These are phyloP conservation scores for Melipona bicolor DNA, from an alignment of 2,888 invertebrate genomes.

Conservation along the genomic window DNA sequence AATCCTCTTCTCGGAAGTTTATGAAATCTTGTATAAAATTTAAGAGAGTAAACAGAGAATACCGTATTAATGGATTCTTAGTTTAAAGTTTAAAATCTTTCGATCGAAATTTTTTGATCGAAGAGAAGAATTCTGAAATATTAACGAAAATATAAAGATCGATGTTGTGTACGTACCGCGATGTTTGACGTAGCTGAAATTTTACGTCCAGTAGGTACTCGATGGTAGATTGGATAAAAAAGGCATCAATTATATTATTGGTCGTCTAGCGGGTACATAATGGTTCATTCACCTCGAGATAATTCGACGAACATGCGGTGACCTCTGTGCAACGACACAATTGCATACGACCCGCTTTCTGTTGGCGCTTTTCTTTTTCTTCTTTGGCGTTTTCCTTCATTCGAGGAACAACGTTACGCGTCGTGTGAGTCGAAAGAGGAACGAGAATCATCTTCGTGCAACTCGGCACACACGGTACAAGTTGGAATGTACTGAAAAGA, in stretches of 20 bases:
- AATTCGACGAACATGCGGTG: conserved; percentile 45
- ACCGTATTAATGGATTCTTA: not conserved
- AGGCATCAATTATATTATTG: conserved; percentile 60
- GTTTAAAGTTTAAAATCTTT: not conserved
- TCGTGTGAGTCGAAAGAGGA: not conserved
- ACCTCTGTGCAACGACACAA: conserved; percentile 42
- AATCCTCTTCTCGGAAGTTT: not conserved
- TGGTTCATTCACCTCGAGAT: conserved; percentile 54
- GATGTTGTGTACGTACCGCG: not conserved
- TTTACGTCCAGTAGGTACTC: not conserved
- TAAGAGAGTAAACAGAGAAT: not conserved
- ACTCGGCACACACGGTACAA: too few species aligned
- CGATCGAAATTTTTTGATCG: not conserved
- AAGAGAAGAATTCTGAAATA: not conserved
- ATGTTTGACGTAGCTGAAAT: conserved; percentile 9
- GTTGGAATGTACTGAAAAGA: not conserved
- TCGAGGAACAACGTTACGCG: not conserved
- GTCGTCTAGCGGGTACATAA: conserved; percentile 40
- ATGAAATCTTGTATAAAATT: not conserved
- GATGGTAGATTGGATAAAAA: conserved; percentile 59
- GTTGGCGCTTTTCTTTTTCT: conserved; percentile 9
- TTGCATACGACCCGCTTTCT: conserved; percentile 48
- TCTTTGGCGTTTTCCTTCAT: not conserved
- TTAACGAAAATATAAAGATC: not conserved
- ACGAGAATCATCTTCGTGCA: not conserved